Conservation (phyloP, 2,113 vertebrate species). For the Blennius ocellaris region DNA sequence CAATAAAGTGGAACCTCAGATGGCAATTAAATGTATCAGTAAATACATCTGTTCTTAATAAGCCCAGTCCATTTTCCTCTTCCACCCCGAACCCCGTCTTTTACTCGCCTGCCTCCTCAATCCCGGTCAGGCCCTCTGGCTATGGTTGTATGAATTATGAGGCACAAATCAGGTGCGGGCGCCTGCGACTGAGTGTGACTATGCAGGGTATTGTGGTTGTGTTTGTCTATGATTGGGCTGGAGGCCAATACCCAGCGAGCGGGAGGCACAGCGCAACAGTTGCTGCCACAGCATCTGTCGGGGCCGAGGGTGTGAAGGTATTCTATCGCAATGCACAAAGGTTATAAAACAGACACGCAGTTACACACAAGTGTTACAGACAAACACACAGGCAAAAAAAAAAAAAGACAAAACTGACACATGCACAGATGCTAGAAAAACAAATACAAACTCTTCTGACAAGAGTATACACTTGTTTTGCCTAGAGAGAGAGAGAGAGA, state of each 20-base stretch:
- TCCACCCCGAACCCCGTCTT: constrained; percentile 7
- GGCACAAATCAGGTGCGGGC: constrained; percentile 50
- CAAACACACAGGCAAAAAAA: constrained; percentile 14
- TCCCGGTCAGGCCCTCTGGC: constrained; percentile 37
- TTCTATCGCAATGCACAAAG: constrained; percentile 49
- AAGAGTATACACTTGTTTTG: background rate
- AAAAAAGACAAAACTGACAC: background rate
- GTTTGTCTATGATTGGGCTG: constrained; percentile 62
- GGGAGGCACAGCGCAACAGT: constrained; percentile 39
- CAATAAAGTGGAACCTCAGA: constrained; percentile 57
- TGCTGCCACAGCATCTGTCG: constrained; percentile 65
- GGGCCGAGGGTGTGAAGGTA: constrained; percentile 61
- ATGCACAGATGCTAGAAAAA: background rate
- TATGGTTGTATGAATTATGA: constrained; percentile 56
- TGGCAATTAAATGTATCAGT: constrained; percentile 60
- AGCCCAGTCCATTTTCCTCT: constrained; percentile 41
- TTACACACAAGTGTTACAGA: constrained; percentile 25
- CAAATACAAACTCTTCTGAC: background rate
- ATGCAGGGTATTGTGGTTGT: constrained; percentile 45
- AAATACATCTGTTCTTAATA: constrained; percentile 60
- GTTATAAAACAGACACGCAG: constrained; percentile 52
- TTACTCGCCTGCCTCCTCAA: constrained; percentile 11
- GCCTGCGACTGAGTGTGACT: constrained; percentile 20
- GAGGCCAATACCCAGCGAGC: constrained; percentile 43
- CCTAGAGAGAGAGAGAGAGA: too few species aligned